Conservation (phyloP, 2,113 vertebrate genomes). For the Lonchura striata region DNA sequence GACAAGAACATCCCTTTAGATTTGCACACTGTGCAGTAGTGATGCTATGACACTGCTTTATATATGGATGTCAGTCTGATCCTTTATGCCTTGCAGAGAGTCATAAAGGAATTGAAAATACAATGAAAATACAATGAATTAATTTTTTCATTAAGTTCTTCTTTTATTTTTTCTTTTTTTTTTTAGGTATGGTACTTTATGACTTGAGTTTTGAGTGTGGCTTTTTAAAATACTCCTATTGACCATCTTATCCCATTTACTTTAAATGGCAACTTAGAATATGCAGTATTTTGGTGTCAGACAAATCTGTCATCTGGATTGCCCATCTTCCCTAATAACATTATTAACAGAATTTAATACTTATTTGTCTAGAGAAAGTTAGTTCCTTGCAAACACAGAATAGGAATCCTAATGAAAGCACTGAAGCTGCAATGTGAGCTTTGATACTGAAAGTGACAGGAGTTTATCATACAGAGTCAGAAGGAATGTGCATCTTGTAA, state of each 20-base stretch:
- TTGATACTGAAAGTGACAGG: not conserved
- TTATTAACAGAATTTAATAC: conserved; percentile 20
- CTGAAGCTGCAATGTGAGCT: not conserved
- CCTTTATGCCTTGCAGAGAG: not conserved
- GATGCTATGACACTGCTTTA: not conserved
- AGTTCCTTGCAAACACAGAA: conserved; percentile 26
- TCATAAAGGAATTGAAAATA: not conserved
- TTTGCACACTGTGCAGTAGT: not conserved
- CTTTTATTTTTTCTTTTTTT: fast-evolving
- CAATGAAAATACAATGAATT: not conserved
- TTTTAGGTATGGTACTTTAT: not conserved
- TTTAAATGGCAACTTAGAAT: not conserved
- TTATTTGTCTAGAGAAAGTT: conserved; percentile 5
- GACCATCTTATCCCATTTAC: not conserved
- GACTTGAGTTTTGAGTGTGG: not conserved
- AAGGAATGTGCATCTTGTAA: not conserved
- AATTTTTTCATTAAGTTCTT: not conserved
- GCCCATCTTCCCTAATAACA: not conserved
- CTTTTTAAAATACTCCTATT: not conserved
- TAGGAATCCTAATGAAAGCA: conserved; percentile 23
- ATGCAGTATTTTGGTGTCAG: not conserved
- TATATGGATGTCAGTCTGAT: not conserved
- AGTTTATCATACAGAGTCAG: not conserved
- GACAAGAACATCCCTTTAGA: not conserved
- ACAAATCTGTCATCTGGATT: not conserved